phyloP scores from a whole-genome alignment of 2,797 vertebrate species.

The Cuculus canorus region DNA sequence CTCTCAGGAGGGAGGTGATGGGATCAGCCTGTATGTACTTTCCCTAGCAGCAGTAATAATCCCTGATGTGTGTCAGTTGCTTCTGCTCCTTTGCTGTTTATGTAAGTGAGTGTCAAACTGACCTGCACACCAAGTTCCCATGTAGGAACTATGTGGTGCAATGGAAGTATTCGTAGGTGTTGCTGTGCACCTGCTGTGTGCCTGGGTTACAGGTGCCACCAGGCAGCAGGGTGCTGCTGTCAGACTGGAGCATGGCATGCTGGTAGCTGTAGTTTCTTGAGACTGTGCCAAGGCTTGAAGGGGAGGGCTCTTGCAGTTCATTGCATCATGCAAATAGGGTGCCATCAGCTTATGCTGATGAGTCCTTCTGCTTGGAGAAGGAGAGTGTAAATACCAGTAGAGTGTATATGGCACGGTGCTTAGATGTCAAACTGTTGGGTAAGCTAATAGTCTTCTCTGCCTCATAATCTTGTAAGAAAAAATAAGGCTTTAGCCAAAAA shows the following conservation, averaged over 20 bases:
- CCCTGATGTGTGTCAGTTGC: not conserved
- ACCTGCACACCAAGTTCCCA: fast-evolving
- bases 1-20: not conserved
- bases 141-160: fast-evolving
- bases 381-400: not conserved
- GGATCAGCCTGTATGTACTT: not conserved
- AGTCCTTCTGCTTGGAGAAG: not conserved
- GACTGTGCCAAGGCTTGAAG: not conserved
- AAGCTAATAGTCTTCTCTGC: not conserved
- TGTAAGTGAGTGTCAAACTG: not conserved
- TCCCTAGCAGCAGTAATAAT: not conserved
- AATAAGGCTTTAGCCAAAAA: not conserved
- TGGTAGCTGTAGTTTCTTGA: not conserved
- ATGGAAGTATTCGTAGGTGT: not conserved
- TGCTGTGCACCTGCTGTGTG: not conserved
- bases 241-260: fast-evolving
- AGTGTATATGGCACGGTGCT: not conserved
- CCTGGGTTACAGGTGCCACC: not conserved
- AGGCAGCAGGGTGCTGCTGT: not conserved
- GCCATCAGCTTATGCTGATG: not conserved
- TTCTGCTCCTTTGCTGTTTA: not conserved
- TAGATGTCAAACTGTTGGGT: not conserved
- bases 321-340: slow-evolving; percentile 16
- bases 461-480: not conserved
- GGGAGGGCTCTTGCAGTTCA: not conserved